phyloP scores from a whole-genome alignment of 2,797 vertebrate genomes.

The Graptemys geographica region DNA sequence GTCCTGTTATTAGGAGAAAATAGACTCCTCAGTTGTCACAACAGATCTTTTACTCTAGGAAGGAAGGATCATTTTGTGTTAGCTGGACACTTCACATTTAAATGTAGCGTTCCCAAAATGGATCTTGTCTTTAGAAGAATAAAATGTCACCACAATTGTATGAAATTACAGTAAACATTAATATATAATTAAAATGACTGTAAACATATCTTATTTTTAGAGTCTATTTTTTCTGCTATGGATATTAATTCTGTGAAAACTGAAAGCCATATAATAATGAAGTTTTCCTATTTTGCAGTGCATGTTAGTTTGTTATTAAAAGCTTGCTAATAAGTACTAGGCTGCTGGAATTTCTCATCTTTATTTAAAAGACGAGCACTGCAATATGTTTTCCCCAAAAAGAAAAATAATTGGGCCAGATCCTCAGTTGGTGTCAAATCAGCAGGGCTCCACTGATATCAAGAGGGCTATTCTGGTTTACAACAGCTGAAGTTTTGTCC shows the following conservation, averaged over 20 bases:
- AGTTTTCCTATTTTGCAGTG: background rate
- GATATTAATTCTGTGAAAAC: conserved; percentile 26
- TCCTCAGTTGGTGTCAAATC: background rate
- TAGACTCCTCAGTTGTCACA: conserved; percentile 21
- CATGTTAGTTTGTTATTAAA: background rate
- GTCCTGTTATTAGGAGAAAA: conserved; percentile 48
- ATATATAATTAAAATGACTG: conserved; percentile 3
- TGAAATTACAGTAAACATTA: conserved; percentile 15
- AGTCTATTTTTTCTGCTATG: background rate
- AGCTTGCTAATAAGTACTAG: background rate
- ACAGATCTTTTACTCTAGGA: conserved; percentile 39
- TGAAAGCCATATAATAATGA: background rate
- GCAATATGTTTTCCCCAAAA: background rate
- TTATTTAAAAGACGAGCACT: background rate
- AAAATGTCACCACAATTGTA: conserved; percentile 26
- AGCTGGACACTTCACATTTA: conserved; percentile 50
- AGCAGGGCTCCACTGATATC: background rate
- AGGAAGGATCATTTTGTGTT: conserved; percentile 31
- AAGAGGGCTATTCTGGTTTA: background rate
- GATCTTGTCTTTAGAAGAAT: conserved; percentile 41
- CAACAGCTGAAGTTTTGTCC: conserved; percentile 17
- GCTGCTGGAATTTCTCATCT: background rate
- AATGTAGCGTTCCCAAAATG: conserved; percentile 32
- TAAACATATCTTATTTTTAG: background rate
- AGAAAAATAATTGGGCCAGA: conserved; percentile 15